A percentile compares a stretch with the other conserved stretches of the same genome.
phyloP scores from a whole-genome alignment of 2,113 vertebrate genomes.

The Heliornis fulica region DNA sequence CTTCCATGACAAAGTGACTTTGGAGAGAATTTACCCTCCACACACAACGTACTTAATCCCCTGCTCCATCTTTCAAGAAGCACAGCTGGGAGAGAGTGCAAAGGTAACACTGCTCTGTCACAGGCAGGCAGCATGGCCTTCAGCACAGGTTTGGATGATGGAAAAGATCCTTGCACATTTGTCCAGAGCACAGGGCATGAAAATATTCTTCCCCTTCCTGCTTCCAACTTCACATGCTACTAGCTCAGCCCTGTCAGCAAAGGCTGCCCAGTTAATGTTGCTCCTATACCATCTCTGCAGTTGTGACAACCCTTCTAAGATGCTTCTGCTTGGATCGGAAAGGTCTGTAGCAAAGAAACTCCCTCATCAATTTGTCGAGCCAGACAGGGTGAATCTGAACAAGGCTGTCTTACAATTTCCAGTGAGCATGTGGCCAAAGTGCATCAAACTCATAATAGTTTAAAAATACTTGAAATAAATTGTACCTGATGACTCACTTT shows the following conservation, averaged over 20 bases:
- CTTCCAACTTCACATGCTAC: not conserved
- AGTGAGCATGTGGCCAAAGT: not conserved
- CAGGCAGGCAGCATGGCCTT: not conserved
- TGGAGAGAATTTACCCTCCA: not conserved
- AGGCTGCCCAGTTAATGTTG: not conserved
- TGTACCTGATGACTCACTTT: slow-evolving; percentile 21
- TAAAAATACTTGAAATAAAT: slow-evolving; percentile 32
- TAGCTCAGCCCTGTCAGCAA: not conserved
- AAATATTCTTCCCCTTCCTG: not conserved
- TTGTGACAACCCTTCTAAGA: not conserved
- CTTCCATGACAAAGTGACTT: not conserved
- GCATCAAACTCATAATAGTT: not conserved
- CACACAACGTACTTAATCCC: fast-evolving
- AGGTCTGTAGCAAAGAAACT: not conserved
- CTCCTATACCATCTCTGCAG: not conserved
- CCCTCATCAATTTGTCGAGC: not conserved
- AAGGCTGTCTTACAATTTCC: not conserved
- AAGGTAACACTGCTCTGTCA: not conserved
- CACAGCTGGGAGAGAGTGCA: not conserved
- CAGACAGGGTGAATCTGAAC: not conserved
- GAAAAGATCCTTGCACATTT: not conserved
- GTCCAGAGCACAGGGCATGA: not conserved
- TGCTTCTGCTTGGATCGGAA: not conserved
- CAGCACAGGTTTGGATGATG: not conserved
- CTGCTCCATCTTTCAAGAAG: not conserved